Evolutionary conservation across 2,797 vertebrate species (phyloP).

Genomic region (Phrynocephalus guinanensis): DNA sequence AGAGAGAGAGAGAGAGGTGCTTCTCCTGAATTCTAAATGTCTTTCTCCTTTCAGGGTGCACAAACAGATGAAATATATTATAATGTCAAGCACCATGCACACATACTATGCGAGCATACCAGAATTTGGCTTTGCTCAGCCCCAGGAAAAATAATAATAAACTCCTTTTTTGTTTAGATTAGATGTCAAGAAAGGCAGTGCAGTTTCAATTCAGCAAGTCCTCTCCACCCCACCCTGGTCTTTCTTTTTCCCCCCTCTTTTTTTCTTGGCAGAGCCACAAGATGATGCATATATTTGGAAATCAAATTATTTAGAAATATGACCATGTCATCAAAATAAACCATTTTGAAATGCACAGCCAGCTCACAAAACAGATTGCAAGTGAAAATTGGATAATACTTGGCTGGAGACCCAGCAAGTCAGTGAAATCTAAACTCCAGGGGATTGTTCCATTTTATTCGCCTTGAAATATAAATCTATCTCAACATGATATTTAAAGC

Average conservation of each 20-base stretch:
- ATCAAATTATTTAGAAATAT: conserved; percentile 76
- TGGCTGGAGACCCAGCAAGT: conserved; percentile 58
- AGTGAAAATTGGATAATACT: conserved; percentile 70
- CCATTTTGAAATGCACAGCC: conserved; percentile 70
- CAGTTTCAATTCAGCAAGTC: conserved; percentile 53
- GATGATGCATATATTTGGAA: conserved; percentile 69
- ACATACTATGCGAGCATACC: no score
- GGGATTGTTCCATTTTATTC: conserved; percentile 65
- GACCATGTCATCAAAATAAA: conserved; percentile 72
- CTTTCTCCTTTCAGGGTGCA: no score
- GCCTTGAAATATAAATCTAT: conserved; percentile 39
- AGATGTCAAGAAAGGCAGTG: conserved; percentile 52
- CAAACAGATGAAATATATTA: no score
- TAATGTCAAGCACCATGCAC: no score
- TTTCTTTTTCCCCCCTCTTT: no score
- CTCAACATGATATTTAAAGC: conserved; percentile 46
- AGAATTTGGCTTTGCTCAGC: neutral
- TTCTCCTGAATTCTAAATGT: no score
- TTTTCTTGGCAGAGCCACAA: conserved; percentile 55
- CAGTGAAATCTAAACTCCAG: conserved; percentile 58
- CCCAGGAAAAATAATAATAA: conserved; percentile 17
- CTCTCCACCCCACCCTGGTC: neutral
- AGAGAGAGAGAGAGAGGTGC: no score
- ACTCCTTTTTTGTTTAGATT: conserved; percentile 59
- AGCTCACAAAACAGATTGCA: conserved; percentile 65